A percentile compares a stretch with the other conserved stretches of the same genome.
These are phyloP conservation scores for Notodonta ziczac DNA, from an alignment of 2,888 invertebrate species.

Conservation along the genomic window DNA sequence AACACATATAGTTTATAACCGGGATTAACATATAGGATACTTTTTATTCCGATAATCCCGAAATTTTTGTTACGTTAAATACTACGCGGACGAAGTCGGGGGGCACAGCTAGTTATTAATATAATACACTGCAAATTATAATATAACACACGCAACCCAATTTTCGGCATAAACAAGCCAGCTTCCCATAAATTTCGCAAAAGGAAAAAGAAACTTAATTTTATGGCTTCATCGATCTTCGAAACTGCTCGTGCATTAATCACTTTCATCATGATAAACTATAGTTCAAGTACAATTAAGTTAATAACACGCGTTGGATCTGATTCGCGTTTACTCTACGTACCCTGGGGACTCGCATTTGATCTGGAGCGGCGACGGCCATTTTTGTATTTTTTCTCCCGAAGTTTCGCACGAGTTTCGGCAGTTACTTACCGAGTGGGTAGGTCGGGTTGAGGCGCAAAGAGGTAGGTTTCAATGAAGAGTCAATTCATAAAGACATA, in stretches of 20 bases:
- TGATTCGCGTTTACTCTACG: conserved; percentile 40
- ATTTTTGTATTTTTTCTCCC: conserved; percentile 47
- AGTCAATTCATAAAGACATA: conserved; percentile 2
- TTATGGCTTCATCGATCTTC: conserved; percentile 7
- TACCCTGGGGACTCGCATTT: conserved; percentile 65
- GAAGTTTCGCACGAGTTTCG: conserved; percentile 49
- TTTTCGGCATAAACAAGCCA: not conserved
- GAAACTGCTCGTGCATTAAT: conserved; percentile 1
- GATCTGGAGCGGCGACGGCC: conserved; percentile 70
- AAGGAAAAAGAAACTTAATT: conserved; percentile 2
- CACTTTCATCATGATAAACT: conserved; percentile 11
- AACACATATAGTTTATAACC: too few species aligned
- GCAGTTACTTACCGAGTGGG: conserved; percentile 50
- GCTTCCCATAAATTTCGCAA: conserved; percentile 2
- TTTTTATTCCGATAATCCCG: too few species aligned
- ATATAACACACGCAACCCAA: not conserved
- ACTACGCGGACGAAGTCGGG: too few species aligned
- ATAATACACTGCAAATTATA: not conserved
- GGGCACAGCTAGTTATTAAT: too few species aligned
- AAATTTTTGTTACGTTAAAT: too few species aligned
- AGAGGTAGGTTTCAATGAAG: conserved; percentile 25
- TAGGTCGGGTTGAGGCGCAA: conserved; percentile 29
- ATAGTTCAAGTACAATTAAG: conserved; percentile 9
- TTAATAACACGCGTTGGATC: conserved; percentile 16
- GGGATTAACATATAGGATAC: too few species aligned